Evolutionary conservation across 2,888 invertebrate genomes (phyloP).

Genomic region (Lasioglossum oenotherae): DNA sequence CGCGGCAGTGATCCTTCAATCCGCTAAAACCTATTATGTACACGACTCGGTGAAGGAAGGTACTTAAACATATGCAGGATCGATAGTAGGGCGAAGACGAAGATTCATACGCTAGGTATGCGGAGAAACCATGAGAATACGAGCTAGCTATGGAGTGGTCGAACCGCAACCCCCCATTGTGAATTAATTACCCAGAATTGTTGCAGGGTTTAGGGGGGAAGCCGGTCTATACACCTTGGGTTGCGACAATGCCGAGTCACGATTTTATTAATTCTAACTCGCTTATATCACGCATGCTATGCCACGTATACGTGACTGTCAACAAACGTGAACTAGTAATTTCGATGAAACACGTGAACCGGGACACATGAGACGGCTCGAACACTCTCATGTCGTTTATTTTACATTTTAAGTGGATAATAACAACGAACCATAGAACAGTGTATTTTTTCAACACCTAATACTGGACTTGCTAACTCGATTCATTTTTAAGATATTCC

Average conservation of each 20-base stretch:
- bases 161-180: slow-evolving; percentile 75
- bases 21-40: slow-evolving; percentile 31
- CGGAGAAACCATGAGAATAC: slow-evolving; percentile 48
- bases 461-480: neutral
- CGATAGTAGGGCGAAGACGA: slow-evolving; percentile 53
- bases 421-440: neutral
- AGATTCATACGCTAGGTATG: slow-evolving; percentile 53
- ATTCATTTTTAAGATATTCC: neutral
- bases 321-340: slow-evolving; percentile 1
- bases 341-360: slow-evolving; percentile 9
- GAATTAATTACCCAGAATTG: slow-evolving; percentile 80
- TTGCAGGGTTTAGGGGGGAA: slow-evolving; percentile 69
- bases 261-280: slow-evolving; percentile 57
- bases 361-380: neutral
- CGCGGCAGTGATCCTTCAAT: slow-evolving; percentile 28
- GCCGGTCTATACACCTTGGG: slow-evolving; percentile 58
- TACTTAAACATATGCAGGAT: slow-evolving; percentile 52
- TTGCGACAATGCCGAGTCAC: slow-evolving; percentile 74
- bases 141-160: slow-evolving; percentile 39
- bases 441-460: neutral
- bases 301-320: neutral
- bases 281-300: neutral
- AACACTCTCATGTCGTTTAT: neutral
- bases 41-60: slow-evolving; percentile 29
- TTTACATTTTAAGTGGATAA: slow-evolving; percentile 9